phyloP scores from a whole-genome alignment of 2,113 vertebrate species.

The Salminus brasiliensis region DNA sequence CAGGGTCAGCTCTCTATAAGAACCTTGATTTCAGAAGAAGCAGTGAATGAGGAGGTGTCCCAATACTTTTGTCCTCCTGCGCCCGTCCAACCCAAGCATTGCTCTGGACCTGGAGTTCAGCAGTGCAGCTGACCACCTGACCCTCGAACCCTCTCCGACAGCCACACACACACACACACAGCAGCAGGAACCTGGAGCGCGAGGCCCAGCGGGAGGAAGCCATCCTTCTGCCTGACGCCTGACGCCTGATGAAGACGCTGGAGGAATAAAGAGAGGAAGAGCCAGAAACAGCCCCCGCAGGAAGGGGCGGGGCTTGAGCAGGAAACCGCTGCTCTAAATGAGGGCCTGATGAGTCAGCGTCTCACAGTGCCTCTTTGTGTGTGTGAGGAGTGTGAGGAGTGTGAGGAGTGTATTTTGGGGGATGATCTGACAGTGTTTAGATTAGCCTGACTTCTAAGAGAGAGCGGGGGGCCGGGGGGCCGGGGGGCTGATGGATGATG shows the following conservation, averaged over 20 bases:
- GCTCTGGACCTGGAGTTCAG: no score
- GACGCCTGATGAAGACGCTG: neutral
- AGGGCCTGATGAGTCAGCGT: constrained; percentile 33
- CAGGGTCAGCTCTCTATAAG: no score
- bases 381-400: no score
- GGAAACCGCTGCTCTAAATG: constrained; percentile 28
- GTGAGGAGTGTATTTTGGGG: neutral
- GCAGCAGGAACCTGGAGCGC: neutral
- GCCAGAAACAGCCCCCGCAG: constrained; percentile 34
- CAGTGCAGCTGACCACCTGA: no score
- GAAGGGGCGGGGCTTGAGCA: constrained; percentile 33
- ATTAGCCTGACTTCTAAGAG: neutral
- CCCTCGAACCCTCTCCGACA: no score
- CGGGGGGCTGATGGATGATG: constrained; percentile 8
- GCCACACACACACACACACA: neutral
- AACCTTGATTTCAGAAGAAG: no score
- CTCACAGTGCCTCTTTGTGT: constrained; percentile 8
- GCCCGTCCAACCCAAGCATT: no score
- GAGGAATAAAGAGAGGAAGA: constrained; percentile 22
- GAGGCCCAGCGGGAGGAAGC: constrained; percentile 7
- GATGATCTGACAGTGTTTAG: constrained; percentile 19
- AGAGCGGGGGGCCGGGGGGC: neutral
- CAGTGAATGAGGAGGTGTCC: no score
- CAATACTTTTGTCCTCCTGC: no score
- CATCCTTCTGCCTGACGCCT: no score